phyloP scores from a whole-genome alignment of 2,888 invertebrate genomes.

The Apantesis nais region DNA sequence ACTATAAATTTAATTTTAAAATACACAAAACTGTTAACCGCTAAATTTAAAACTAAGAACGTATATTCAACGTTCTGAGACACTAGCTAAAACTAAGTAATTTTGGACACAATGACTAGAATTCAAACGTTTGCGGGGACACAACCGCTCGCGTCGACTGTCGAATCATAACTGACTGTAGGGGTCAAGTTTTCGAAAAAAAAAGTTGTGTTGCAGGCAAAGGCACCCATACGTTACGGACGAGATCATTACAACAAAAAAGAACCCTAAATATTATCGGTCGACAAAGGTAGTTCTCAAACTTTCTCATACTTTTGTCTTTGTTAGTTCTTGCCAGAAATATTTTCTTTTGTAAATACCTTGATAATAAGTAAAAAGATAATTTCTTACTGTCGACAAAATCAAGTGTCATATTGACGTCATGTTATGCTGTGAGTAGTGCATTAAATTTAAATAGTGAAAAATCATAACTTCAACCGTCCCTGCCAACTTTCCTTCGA shows the following conservation, averaged over 20 bases:
- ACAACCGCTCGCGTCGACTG: slow-evolving; percentile 80
- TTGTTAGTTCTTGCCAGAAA: background rate
- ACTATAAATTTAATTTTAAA: slow-evolving; percentile 44
- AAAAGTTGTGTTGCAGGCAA: slow-evolving; percentile 73
- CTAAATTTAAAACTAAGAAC: slow-evolving; percentile 59
- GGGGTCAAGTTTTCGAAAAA: slow-evolving; percentile 79
- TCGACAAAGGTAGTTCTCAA: slow-evolving; percentile 68
- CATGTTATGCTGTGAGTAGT: no score
- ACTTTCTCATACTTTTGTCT: slow-evolving; percentile 47
- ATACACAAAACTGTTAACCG: slow-evolving; percentile 55
- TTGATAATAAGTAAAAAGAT: no score
- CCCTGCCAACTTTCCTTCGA: no score
- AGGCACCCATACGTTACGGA: slow-evolving; percentile 82
- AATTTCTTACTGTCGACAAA: no score
- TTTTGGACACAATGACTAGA: slow-evolving; percentile 85
- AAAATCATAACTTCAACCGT: no score
- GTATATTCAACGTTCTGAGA: slow-evolving; percentile 54
- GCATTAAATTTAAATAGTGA: no score
- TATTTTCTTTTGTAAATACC: background rate
- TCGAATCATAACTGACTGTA: slow-evolving; percentile 79
- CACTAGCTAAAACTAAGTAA: slow-evolving; percentile 59
- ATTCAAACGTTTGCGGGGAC: slow-evolving; percentile 67
- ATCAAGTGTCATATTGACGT: no score
- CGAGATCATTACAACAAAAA: slow-evolving; percentile 84
- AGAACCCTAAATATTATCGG: slow-evolving; percentile 82